phyloP scores from a whole-genome alignment of 2,797 vertebrate genomes.

The Danio aesculapii region DNA sequence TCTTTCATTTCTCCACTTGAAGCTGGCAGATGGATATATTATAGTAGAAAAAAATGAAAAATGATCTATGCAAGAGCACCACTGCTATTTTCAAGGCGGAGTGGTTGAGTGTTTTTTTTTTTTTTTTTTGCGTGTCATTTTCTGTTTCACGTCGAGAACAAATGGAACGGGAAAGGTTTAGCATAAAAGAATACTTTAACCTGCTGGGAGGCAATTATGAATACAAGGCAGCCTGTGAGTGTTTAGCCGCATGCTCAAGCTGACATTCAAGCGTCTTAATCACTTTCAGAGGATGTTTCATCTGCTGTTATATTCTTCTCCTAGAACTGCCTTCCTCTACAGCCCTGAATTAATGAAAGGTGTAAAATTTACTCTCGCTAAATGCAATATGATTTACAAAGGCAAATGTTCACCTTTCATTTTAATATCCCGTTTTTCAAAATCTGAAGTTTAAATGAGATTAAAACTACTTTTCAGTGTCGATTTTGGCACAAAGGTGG shows the following conservation, averaged over 20 bases:
- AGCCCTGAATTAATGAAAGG: conserved; percentile 67
- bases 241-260: conserved; percentile 68
- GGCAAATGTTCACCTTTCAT: conserved; percentile 68
- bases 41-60: conserved; percentile 61
- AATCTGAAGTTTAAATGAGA: conserved; percentile 61
- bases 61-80: conserved; percentile 63
- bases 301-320: conserved; percentile 52
- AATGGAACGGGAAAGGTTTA: conserved; percentile 69
- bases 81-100: conserved; percentile 67
- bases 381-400: conserved; percentile 62
- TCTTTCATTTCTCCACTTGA: conserved; percentile 57
- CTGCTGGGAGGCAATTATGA: conserved; percentile 76
- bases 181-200: conserved; percentile 73
- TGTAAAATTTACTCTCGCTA: conserved; percentile 63
- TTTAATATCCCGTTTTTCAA: conserved; percentile 65
- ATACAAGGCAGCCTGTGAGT: conserved; percentile 60
- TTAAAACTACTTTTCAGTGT: conserved; percentile 62
- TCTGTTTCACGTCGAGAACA: conserved; percentile 66
- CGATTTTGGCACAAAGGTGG: conserved; percentile 35
- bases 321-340: conserved; percentile 51
- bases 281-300: conserved; percentile 63
- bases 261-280: conserved; percentile 74
- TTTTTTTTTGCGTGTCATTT: conserved; percentile 58
- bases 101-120: conserved; percentile 48
- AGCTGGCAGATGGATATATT: conserved; percentile 67